phyloP scores from a whole-genome alignment of 2,888 invertebrate species.

The Pyrocoelia pectoralis region DNA sequence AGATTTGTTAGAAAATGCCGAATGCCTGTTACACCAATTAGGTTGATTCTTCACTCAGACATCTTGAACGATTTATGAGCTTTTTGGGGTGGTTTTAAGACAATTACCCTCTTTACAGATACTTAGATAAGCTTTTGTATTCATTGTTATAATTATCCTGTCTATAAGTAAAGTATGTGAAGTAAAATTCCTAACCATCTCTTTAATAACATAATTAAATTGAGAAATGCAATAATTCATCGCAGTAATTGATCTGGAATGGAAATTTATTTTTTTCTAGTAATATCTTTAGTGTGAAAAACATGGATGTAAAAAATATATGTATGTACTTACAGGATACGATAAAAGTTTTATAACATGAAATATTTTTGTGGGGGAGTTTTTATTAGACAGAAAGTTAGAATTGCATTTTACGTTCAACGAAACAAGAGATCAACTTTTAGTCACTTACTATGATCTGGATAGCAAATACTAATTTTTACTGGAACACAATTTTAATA shows the following conservation, averaged over 20 bases:
- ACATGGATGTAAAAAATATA: too few species aligned
- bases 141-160: constrained; percentile 19
- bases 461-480: too few species aligned
- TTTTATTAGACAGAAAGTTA: too few species aligned
- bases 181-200: background rate
- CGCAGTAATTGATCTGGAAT: background rate
- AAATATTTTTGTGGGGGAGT: too few species aligned
- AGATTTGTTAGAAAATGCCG: constrained; percentile 15
- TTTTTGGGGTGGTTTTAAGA: constrained; percentile 39
- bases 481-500: too few species aligned
- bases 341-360: too few species aligned
- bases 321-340: too few species aligned
- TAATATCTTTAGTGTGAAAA: too few species aligned
- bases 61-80: constrained; percentile 39
- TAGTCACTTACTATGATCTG: too few species aligned
- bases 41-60: constrained; percentile 30
- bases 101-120: constrained; percentile 41
- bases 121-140: constrained; percentile 35
- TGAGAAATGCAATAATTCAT: background rate
- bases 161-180: constrained; percentile 20
- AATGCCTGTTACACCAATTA: constrained; percentile 28
- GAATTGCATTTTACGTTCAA: too few species aligned
- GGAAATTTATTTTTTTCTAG: too few species aligned
- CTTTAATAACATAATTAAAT: background rate
- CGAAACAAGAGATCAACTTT: too few species aligned